Evolutionary conservation across 2,113 vertebrate species (phyloP).

Genomic region (Dicerorhinus sumatrensis): DNA sequence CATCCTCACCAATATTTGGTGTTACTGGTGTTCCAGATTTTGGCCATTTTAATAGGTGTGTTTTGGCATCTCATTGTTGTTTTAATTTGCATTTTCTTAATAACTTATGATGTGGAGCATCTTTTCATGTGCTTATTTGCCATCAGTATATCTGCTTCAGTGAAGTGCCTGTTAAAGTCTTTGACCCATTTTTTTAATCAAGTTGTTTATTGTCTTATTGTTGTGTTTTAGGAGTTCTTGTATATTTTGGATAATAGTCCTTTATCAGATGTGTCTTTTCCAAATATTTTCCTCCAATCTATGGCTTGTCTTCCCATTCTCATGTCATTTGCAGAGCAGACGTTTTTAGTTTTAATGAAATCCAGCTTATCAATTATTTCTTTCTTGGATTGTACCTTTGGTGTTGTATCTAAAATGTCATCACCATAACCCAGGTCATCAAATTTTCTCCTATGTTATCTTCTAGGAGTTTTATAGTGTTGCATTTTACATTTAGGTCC

Average conservation of each 20-base stretch:
- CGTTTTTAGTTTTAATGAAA: neutral
- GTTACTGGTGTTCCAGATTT: neutral
- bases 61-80: neutral
- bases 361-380: neutral
- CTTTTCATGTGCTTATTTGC: neutral
- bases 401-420: neutral
- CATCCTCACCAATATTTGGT: neutral
- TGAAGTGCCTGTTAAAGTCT: neutral
- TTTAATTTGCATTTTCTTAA: neutral
- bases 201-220: neutral
- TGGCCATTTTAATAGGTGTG: neutral
- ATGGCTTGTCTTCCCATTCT: neutral
- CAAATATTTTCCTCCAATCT: neutral
- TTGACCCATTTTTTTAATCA: neutral
- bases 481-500: neutral
- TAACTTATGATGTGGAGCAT: neutral
- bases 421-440: neutral
- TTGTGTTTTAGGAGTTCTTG: neutral
- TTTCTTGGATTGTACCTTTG: neutral
- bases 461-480: neutral
- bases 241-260: neutral
- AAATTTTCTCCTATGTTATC: neutral
- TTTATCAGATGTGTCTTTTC: neutral
- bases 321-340: neutral
- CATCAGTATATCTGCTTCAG: neutral